These are phyloP conservation scores for Daboia siamensis DNA, from an alignment of 2,113 vertebrate species.

Conservation along the genomic window DNA sequence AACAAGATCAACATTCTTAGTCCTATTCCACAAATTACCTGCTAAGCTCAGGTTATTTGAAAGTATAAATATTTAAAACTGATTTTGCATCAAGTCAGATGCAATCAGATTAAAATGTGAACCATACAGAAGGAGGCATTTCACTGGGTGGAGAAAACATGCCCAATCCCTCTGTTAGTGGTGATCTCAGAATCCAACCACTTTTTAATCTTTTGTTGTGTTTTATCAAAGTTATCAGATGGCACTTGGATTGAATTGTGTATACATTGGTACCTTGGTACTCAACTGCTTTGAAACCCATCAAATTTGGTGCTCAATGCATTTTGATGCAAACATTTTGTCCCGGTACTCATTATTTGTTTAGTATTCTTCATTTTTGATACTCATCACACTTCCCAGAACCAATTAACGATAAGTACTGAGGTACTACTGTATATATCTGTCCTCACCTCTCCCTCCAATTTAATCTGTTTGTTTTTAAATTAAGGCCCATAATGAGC, in stretches of 20 bases:
- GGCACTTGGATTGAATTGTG: neutral
- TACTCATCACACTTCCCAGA: no score
- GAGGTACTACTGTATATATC: no score
- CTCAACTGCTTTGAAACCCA: no score
- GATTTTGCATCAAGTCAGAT: neutral
- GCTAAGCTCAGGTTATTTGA: neutral
- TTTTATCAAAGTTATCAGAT: neutral
- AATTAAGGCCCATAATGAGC: neutral
- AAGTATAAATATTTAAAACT: no score
- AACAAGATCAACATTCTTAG: neutral
- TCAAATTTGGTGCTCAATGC: no score
- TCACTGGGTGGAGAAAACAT: neutral
- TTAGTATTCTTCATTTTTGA: no score
- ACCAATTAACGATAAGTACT: no score
- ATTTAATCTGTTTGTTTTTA: neutral
- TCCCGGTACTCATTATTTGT: no score
- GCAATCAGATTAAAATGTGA: neutral
- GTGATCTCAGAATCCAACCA: neutral
- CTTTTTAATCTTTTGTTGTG: neutral
- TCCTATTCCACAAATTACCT: neutral
- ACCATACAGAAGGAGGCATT: neutral
- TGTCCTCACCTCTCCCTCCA: neutral
- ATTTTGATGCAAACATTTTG: no score
- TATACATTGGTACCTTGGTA: no score
- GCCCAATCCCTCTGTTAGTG: neutral